Evolutionary conservation across 2,888 invertebrate genomes (phyloP).

Genomic region (Dugesia japonica): DNA sequence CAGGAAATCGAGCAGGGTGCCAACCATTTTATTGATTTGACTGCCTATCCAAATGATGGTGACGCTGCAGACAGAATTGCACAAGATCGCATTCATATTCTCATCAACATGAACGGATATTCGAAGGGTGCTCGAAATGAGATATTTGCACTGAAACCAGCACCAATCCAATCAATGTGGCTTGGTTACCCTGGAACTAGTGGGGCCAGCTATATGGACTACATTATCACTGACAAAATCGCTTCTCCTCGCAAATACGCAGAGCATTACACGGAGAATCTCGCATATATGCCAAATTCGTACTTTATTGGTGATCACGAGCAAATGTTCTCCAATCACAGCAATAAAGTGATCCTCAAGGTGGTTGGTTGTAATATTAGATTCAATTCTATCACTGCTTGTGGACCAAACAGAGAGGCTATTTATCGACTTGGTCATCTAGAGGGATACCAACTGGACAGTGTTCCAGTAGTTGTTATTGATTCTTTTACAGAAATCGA

Average conservation of each 20-base stretch:
- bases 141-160: slow-evolving; percentile 84
- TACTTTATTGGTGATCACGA: slow-evolving; percentile 93
- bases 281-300: slow-evolving; percentile 91
- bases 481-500: not conserved
- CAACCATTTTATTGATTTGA: slow-evolving; percentile 86
- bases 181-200: slow-evolving; percentile 95
- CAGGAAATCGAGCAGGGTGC: slow-evolving; percentile 73
- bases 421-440: not conserved
- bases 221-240: slow-evolving; percentile 77
- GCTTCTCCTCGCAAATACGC: slow-evolving; percentile 74
- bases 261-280: slow-evolving; percentile 80
- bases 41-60: slow-evolving; percentile 69
- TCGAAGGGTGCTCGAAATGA: slow-evolving; percentile 97
- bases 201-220: slow-evolving; percentile 94
- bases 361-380: not conserved
- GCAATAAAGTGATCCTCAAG: slow-evolving; percentile 63
- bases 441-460: not conserved
- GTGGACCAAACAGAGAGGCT: not conserved
- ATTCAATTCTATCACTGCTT: not conserved
- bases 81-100: slow-evolving; percentile 76
- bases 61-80: slow-evolving; percentile 82
- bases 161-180: slow-evolving; percentile 97
- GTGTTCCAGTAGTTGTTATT: not conserved
- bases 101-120: slow-evolving; percentile 98
- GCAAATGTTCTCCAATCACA: slow-evolving; percentile 93